Conservation (phyloP, 2,113 vertebrate species). For the Cephalopterus ornatus region DNA sequence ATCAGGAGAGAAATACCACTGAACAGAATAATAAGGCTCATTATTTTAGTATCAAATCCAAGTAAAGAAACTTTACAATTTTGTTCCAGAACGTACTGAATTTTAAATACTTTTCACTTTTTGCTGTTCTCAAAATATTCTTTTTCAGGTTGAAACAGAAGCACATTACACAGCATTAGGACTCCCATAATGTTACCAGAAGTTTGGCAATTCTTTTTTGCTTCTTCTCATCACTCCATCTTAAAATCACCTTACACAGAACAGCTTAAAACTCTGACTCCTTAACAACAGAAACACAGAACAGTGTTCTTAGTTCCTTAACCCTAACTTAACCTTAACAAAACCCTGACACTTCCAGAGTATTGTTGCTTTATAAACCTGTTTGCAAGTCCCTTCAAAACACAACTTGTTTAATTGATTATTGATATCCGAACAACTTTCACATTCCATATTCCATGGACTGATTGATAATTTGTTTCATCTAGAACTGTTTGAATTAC, state of each 20-base stretch:
- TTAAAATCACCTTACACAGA: neutral
- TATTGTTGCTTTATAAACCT: neutral
- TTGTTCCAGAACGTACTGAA: neutral
- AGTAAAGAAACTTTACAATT: neutral
- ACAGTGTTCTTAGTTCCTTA: neutral
- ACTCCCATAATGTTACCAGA: neutral
- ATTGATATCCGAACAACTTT: neutral
- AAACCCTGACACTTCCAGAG: neutral
- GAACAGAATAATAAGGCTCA: neutral
- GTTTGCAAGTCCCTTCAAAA: neutral
- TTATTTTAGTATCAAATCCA: neutral
- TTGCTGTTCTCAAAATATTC: neutral
- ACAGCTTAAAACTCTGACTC: neutral
- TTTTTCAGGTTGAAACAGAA: neutral
- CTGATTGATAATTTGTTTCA: neutral
- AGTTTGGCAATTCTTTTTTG: neutral
- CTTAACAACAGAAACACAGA: neutral
- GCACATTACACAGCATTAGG: neutral
- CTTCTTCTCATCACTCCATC: neutral
- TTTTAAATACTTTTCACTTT: neutral
- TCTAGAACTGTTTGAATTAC: neutral
- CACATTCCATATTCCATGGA: neutral
- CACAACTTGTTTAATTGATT: accelerated
- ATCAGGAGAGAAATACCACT: neutral
- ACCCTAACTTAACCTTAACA: neutral